A percentile compares a stretch with the other conserved stretches of the same genome.
phyloP scores from a whole-genome alignment of 2,797 vertebrate genomes.

The Gephyroberyx darwinii region DNA sequence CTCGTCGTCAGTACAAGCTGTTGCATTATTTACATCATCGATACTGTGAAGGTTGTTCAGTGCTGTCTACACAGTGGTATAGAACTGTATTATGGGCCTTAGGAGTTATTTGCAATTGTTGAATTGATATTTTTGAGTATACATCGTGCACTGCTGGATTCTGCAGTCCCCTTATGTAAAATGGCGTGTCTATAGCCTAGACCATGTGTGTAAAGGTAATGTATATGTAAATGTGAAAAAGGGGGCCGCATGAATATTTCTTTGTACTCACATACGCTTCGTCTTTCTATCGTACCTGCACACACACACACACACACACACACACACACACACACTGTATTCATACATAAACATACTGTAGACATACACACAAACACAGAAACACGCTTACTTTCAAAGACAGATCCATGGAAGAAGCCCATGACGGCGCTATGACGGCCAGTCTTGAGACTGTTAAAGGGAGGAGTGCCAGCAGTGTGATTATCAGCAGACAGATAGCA shows the following conservation, averaged over 20 bases:
- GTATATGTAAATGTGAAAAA: conserved; percentile 64
- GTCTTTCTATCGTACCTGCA: conserved; percentile 19
- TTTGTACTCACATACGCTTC: conserved; percentile 38
- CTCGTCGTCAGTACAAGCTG: conserved; percentile 34
- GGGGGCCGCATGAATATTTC: conserved; percentile 42
- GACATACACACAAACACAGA: not conserved
- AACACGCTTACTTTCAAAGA: conserved; percentile 35
- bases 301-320: conserved; percentile 23
- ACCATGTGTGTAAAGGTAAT: conserved; percentile 49
- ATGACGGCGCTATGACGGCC: conserved; percentile 26
- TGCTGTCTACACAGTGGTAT: conserved; percentile 28
- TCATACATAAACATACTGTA: conserved; percentile 8
- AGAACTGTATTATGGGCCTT: conserved; percentile 29
- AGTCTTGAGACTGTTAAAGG: conserved; percentile 52
- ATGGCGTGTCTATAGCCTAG: conserved; percentile 38
- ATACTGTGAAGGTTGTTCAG: conserved; percentile 27
- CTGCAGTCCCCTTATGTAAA: conserved; percentile 30
- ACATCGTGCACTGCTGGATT: conserved; percentile 26
- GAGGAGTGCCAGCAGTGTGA: conserved; percentile 67
- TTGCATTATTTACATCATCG: conserved; percentile 63
- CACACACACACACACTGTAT: conserved; percentile 9
- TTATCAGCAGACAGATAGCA: conserved; percentile 80
- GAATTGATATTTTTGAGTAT: conserved; percentile 44
- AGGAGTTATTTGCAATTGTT: conserved; percentile 26
- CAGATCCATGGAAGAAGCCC: conserved; percentile 24